A percentile compares a stretch with the other conserved stretches of the same genome.
phyloP scores from a whole-genome alignment of 2,113 vertebrate species.

The Gopherus flavomarginatus region DNA sequence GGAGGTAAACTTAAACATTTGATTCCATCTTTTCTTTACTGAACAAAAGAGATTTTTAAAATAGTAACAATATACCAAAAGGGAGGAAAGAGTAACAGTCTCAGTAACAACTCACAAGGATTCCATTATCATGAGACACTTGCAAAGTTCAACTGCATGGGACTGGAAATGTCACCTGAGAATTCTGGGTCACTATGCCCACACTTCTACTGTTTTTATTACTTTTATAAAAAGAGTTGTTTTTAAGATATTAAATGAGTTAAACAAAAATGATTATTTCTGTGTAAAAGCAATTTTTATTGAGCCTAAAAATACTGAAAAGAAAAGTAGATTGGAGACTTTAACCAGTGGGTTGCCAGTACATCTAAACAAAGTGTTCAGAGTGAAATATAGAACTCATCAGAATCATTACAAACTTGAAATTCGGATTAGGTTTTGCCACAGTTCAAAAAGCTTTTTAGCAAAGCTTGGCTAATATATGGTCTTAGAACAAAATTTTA shows the following conservation, averaged over 20 bases:
- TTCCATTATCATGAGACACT: constrained; percentile 39
- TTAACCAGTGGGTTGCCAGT: constrained; percentile 12
- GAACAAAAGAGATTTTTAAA: not conserved
- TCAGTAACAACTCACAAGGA: constrained; percentile 26
- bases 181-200: not conserved
- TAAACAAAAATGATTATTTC: not conserved
- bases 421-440: not conserved
- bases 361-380: not conserved
- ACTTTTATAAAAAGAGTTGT: constrained; percentile 16
- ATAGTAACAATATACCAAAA: not conserved
- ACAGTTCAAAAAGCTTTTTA: not conserved
- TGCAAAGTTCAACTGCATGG: not conserved
- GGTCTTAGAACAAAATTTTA: not conserved
- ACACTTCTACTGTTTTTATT: constrained; percentile 17
- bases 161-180: constrained; percentile 32
- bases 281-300: not conserved
- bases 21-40: constrained; percentile 21
- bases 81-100: not conserved
- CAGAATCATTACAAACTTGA: not conserved
- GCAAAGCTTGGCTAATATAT: not conserved
- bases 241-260: constrained; percentile 32
- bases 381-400: not conserved
- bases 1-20: constrained; percentile 12
- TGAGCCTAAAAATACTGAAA: not conserved
- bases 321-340: not conserved